Base-by-base conservation (phyloP, 2,113 vertebrate species). In the Psephotus haematonotus region DNA sequence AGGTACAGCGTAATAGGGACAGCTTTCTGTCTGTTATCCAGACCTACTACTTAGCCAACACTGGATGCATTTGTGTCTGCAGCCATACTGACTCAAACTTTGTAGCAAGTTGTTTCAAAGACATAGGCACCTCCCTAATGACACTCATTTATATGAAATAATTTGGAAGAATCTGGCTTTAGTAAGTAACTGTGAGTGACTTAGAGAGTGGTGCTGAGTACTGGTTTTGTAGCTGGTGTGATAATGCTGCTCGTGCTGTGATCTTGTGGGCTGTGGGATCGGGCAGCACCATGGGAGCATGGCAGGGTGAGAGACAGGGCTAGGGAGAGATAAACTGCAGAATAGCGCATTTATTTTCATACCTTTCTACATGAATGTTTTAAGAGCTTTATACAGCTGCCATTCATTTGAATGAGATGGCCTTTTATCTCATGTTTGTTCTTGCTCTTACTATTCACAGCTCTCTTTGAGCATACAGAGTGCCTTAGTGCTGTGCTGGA, bases 101-200 rank as follows among this genome's bases (percentile, higher is more conserved):
- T 1, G 4, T 86, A 84, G 79, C 81, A 47, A 59, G 80, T 71
- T 0, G 7, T 92, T 90, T 93, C 88, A 92, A 96, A 97, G 76
- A 50, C n/a, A 3, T 17, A 24, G 19, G 41, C n/a, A 50, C 64
- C 65, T 93, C 80, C n/a, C 39, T 79, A 75, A 52, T 81, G 72
- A 47, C 71, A 86, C 50, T 46, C 43, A 19, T 90, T 86, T 78
- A 20, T 81, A 83, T 77, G 43, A 92, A 95, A 81, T 62, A 0
- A 23, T 90, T 95, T 70, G 67, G 60, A 93, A 96, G 90, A 71
- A 37, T 44, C 27, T 86, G 44, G 33, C 72, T 80, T 88, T 93
- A 37, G 88, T 63, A 90, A 86, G 55, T 81, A 52, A 60, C 80
- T 39, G 35, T 84, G 72, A 94, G 31, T 65, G 31, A 44, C 43